Base-by-base conservation (phyloP, 2,797 vertebrate genomes). In the Ctenopoma kingsleyae region DNA sequence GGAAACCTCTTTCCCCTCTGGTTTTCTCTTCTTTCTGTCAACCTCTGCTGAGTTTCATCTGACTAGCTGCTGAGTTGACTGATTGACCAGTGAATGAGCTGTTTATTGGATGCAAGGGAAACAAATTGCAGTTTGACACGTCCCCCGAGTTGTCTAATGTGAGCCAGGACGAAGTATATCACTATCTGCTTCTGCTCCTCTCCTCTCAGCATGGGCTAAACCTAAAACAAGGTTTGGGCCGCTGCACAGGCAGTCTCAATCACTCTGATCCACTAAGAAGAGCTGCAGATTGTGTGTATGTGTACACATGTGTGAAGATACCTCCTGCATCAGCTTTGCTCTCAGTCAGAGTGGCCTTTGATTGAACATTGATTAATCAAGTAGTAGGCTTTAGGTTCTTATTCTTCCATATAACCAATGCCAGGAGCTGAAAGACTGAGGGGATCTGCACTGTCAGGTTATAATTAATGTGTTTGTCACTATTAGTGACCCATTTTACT, bases 31-130 rank as follows among this genome's bases (percentile, higher is more conserved):
- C 87, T 83, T 85, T 83, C 86, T 74, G 86, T 85, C 86, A 82
- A 83, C 84, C 91, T 88, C 83, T 52, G 32, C 83, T 90, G 91
- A 86, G 89, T 93, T 89, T 92, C 90, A 93, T 93, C 92, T 93
- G 88, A 90, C 88, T 84, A 89, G 92, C 90, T 78, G 89, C 90
- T 83, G 89, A 77, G 91, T 90, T 94, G 92, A 95, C 93, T 94
- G 94, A 95, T 95, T 94, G 93, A 90, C 91, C 91, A 83, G 91
- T 76, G 91, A 94, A 95, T 94, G 93, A 94, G 93, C 92, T 91
- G 90, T 92, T 94, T 95, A 94, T 95, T 95, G 94, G 93, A 94
- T 94, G 93, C 93, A 93, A 93, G 88, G 89, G 90, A 94, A 94
- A 94, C 93, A 94, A 94, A 95, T 94, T 94, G 93, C 91, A 78